A percentile compares a stretch with the other conserved stretches of the same genome.
Evolutionary conservation across 2,888 invertebrate genomes (phyloP).

Genomic region (Tenthredo mesomela): DNA sequence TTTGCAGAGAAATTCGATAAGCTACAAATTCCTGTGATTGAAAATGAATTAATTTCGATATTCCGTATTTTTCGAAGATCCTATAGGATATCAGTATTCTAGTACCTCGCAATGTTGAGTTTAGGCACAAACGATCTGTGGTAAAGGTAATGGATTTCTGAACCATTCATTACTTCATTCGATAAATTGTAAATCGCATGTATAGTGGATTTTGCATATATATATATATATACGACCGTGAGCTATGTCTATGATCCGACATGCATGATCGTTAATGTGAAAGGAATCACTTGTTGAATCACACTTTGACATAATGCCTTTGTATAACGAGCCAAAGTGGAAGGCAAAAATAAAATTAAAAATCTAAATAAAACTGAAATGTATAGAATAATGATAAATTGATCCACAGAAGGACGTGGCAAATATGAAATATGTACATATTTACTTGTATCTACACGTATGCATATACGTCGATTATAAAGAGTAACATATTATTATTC

Average conservation of each 20-base stretch:
- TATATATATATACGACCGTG: neutral
- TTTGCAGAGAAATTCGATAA: neutral
- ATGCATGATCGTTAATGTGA: constrained; percentile 14
- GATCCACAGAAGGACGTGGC: neutral
- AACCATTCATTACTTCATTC: neutral
- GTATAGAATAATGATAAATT: neutral
- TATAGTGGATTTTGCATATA: too few relatives aligned
- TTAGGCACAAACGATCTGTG: too few relatives aligned
- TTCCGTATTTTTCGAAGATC: neutral
- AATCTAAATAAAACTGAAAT: neutral
- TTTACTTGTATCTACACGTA: neutral
- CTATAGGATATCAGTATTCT: too few relatives aligned
- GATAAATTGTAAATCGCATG: neutral
- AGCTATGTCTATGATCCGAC: neutral
- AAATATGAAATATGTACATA: neutral
- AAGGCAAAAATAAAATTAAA: neutral
- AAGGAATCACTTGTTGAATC: constrained; percentile 16
- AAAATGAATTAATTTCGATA: neutral
- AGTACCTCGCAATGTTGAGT: too few relatives aligned
- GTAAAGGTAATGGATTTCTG: too few relatives aligned
- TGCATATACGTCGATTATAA: neutral
- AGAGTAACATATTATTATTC: neutral
- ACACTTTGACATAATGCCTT: neutral
- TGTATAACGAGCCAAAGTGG: neutral
- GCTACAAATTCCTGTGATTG: neutral